Evolutionary conservation across 2,113 vertebrate species (phyloP).

Genomic region (Todiramphus saurophagus): DNA sequence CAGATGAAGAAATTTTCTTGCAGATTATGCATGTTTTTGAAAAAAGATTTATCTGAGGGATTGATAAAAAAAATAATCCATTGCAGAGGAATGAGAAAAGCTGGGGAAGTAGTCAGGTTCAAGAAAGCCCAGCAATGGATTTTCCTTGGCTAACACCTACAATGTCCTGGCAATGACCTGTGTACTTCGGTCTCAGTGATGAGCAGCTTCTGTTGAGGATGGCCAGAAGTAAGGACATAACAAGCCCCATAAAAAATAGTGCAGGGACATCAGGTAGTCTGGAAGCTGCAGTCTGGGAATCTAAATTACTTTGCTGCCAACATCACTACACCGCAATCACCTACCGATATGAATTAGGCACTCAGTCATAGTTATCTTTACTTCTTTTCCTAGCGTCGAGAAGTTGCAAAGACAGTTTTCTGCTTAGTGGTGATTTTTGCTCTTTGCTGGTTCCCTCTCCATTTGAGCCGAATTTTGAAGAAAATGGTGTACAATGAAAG

Average conservation of each 20-base stretch:
- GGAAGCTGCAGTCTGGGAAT: neutral
- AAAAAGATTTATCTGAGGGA: neutral
- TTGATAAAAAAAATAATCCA: neutral
- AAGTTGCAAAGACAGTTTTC: conserved; percentile 98
- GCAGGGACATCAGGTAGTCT: neutral
- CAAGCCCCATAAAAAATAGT: neutral
- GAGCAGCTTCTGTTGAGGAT: neutral
- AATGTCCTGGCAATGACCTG: neutral
- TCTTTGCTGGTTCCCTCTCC: conserved; percentile 97
- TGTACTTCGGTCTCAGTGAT: neutral
- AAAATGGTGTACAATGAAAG: conserved; percentile 78
- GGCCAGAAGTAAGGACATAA: neutral
- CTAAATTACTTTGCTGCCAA: neutral
- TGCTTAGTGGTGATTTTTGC: conserved; percentile 96
- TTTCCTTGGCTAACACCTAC: neutral
- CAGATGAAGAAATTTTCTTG: neutral
- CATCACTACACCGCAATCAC: neutral
- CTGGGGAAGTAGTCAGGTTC: neutral
- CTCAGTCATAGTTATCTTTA: neutral
- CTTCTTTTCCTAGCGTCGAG: conserved; percentile 83
- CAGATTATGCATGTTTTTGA: neutral
- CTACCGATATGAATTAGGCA: neutral
- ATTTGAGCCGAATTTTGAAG: conserved; percentile 93
- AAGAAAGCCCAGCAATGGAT: neutral
- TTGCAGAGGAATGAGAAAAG: neutral